phyloP scores from a whole-genome alignment of 2,797 vertebrate genomes.

The Trichosurus vulpecula region DNA sequence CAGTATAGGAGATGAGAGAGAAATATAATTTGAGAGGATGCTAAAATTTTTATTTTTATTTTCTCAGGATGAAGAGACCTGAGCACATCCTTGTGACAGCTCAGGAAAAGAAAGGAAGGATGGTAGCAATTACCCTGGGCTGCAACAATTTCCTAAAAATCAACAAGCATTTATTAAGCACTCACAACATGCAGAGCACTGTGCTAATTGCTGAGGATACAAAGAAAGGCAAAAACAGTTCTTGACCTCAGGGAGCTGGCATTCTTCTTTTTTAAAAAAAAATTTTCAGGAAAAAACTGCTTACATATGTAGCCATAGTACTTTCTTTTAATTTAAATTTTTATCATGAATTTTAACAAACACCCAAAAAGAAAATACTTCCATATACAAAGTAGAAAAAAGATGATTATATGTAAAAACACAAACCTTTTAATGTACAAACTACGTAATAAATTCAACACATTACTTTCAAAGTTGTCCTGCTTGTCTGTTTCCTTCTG shows the following conservation, averaged over 20 bases:
- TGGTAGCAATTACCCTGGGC: background rate
- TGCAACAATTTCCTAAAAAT: background rate
- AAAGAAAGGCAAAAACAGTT: background rate
- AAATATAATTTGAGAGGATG: background rate
- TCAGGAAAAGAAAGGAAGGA: background rate
- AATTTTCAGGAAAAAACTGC: background rate
- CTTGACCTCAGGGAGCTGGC: background rate
- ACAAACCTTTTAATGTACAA: background rate
- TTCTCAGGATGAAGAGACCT: background rate
- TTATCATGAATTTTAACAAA: background rate
- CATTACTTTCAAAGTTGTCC: background rate
- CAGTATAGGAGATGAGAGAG: background rate
- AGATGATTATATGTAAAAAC: background rate
- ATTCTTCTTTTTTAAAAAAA: background rate
- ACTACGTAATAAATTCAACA: background rate
- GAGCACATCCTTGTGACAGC: background rate
- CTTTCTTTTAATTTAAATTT: background rate
- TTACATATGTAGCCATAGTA: background rate
- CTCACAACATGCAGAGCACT: background rate
- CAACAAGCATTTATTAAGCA: background rate
- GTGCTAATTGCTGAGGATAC: background rate
- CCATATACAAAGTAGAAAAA: background rate
- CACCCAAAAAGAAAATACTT: background rate
- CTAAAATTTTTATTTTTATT: background rate
- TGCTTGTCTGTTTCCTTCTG: background rate